Evolutionary conservation across 2,797 vertebrate genomes (phyloP).

Genomic region (Scyliorhinus canicula): DNA sequence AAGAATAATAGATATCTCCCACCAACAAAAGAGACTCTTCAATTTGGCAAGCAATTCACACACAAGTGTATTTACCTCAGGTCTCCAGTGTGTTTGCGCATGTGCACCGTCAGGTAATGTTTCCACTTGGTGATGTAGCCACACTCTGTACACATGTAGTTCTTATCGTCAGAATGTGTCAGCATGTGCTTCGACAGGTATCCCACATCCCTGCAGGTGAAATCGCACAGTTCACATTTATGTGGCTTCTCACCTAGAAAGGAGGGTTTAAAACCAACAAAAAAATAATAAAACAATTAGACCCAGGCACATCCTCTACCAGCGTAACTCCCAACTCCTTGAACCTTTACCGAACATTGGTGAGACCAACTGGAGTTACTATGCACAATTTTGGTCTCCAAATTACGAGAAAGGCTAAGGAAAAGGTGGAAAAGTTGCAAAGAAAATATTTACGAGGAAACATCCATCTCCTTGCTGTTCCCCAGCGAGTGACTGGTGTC

Average conservation of each 20-base stretch:
- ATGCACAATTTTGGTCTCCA: not conserved
- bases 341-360: not conserved
- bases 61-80: conserved; percentile 64
- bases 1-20: not conserved
- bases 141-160: conserved; percentile 94
- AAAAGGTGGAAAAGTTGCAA: not conserved
- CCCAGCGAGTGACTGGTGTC: not conserved
- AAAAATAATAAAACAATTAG: conserved; percentile 17
- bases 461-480: not conserved
- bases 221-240: conserved; percentile 85
- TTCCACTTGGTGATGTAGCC: conserved; percentile 98
- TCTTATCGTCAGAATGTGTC: conserved; percentile 82
- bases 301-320: not conserved
- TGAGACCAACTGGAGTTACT: not conserved
- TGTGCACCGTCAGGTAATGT: conserved; percentile 89
- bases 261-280: conserved; percentile 31
- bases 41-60: not conserved
- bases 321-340: not conserved
- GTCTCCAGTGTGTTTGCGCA: conserved; percentile 93
- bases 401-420: not conserved
- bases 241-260: conserved; percentile 84
- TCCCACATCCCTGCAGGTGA: conserved; percentile 87
- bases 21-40: not conserved
- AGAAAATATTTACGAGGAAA: not conserved
- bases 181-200: conserved; percentile 96